Evolutionary conservation across 2,797 vertebrate genomes (phyloP).

Genomic region (Poeciliopsis paucimaculata): DNA sequence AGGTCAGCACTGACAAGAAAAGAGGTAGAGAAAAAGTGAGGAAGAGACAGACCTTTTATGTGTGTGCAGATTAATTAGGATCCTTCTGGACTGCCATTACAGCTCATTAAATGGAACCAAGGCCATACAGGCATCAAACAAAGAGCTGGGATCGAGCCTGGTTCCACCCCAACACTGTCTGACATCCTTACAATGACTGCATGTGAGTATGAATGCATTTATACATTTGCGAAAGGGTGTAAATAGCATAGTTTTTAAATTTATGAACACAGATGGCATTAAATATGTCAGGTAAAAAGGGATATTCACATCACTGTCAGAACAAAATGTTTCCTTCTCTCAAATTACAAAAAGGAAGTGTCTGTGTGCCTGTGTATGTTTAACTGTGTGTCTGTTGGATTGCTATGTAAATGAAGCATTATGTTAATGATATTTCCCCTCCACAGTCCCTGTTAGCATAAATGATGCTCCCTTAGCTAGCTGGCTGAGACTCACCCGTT

Average conservation of each 20-base stretch:
- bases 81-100: conserved; percentile 81
- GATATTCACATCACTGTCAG: conserved; percentile 21
- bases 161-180: conserved; percentile 54
- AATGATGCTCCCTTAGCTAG: conserved; percentile 56
- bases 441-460: conserved; percentile 65
- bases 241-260: neutral
- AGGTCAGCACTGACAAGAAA: conserved; percentile 22
- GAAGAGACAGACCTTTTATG: conserved; percentile 66
- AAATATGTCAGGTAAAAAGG: neutral
- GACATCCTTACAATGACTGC: conserved; percentile 35
- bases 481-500: conserved; percentile 20
- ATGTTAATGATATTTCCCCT: conserved; percentile 69
- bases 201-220: neutral
- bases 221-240: conserved; percentile 3
- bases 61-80: conserved; percentile 81
- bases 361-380: neutral
- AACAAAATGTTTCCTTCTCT: conserved; percentile 13
- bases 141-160: conserved; percentile 70
- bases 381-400: conserved; percentile 34
- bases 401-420: conserved; percentile 72
- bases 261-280: neutral
- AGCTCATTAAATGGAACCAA: conserved; percentile 81
- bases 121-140: conserved; percentile 80
- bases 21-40: conserved; percentile 14
- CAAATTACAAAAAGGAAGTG: neutral